Conservation (phyloP, 2,888 invertebrate species). For the Tyria jacobaeae region DNA sequence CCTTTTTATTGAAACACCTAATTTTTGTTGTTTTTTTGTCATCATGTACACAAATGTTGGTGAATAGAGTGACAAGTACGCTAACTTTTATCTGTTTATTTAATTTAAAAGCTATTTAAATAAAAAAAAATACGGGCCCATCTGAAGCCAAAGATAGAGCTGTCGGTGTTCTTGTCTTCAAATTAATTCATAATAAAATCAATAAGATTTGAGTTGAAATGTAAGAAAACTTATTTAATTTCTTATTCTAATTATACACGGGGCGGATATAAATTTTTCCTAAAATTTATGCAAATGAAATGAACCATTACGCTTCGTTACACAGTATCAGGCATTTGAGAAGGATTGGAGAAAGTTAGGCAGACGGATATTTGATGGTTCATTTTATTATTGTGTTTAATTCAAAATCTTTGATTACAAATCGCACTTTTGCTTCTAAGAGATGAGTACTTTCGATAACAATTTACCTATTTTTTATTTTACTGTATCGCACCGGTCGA, state of each 20-base stretch:
- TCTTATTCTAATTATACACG: constrained; percentile 66
- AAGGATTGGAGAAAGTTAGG: constrained; percentile 73
- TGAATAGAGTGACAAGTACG: too few relatives aligned
- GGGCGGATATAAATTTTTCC: constrained; percentile 70
- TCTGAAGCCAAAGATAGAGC: too few relatives aligned
- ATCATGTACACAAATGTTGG: too few relatives aligned
- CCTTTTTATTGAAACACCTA: too few relatives aligned
- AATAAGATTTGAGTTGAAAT: constrained; percentile 41
- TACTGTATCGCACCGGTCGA: too few relatives aligned
- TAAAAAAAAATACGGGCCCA: too few relatives aligned
- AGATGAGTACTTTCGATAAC: too few relatives aligned
- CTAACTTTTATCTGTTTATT: too few relatives aligned
- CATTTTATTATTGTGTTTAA: constrained; percentile 56
- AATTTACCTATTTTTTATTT: too few relatives aligned
- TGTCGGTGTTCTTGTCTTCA: not conserved
- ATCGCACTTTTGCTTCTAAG: not conserved
- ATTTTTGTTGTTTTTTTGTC: too few relatives aligned
- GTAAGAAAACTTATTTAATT: constrained; percentile 51
- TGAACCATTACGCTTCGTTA: constrained; percentile 80
- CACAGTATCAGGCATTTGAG: constrained; percentile 72
- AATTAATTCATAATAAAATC: constrained; percentile 15
- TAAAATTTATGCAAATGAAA: constrained; percentile 83
- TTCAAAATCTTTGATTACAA: constrained; percentile 3
- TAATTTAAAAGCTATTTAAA: too few relatives aligned
- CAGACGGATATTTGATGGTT: constrained; percentile 64